phyloP scores from a whole-genome alignment of 2,113 vertebrate genomes.

The Raja brachyura region DNA sequence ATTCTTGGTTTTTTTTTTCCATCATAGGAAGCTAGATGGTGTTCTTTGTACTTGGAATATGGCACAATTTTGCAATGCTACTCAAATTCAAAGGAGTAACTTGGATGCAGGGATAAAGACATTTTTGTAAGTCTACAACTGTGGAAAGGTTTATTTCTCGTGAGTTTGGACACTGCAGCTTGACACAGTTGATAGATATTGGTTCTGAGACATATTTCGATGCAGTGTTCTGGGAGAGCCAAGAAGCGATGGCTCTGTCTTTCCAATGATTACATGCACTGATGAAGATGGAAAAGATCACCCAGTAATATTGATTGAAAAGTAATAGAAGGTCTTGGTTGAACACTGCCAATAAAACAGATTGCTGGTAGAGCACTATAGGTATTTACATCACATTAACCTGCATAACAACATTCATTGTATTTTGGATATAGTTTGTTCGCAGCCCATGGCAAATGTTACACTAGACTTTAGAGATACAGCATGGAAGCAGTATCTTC shows the following conservation, averaged over 20 bases:
- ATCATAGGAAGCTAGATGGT: background rate
- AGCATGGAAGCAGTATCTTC: too few species aligned
- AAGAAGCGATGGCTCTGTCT: background rate
- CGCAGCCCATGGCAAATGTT: too few species aligned
- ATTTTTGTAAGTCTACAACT: background rate
- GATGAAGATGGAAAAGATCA: background rate
- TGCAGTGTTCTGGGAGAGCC: background rate
- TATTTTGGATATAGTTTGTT: background rate
- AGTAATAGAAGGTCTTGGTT: background rate
- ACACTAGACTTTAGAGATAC: too few species aligned
- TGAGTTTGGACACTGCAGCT: background rate
- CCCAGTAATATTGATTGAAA: background rate
- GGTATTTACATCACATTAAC: background rate
- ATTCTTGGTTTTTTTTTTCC: background rate
- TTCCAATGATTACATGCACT: background rate
- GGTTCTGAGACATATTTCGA: background rate
- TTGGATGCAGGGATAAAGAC: background rate
- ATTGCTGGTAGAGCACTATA: background rate
- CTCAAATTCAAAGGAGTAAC: background rate
- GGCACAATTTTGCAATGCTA: background rate
- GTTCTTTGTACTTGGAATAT: background rate
- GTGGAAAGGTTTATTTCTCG: background rate
- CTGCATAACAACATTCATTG: background rate
- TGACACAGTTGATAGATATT: background rate
- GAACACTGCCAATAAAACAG: background rate